Conservation (phyloP, 2,888 invertebrate genomes). For the Hirtodrosophila confusa region DNA sequence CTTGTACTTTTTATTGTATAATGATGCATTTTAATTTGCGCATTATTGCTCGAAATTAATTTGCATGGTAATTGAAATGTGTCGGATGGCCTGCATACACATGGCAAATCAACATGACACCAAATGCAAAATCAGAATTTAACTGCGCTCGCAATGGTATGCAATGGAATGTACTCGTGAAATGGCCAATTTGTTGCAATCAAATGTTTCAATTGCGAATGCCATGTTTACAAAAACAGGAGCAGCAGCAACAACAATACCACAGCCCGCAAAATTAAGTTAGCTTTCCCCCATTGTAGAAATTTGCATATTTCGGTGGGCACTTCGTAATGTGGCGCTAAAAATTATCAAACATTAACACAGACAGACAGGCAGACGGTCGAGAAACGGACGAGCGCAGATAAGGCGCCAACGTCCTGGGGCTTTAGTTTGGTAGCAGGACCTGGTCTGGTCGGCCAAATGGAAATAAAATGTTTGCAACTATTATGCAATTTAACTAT, state of each 20-base stretch:
- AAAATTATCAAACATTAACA: slow-evolving; percentile 67
- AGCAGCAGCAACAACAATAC: too few relatives aligned
- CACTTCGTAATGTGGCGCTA: slow-evolving; percentile 45
- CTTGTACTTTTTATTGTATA: slow-evolving; percentile 13
- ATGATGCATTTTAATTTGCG: slow-evolving; percentile 44
- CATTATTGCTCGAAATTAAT: slow-evolving; percentile 67
- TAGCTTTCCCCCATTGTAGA: slow-evolving; percentile 28
- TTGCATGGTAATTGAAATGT: slow-evolving; percentile 57
- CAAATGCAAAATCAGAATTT: slow-evolving; percentile 19
- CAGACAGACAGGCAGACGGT: slow-evolving; percentile 19
- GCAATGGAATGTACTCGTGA: slow-evolving; percentile 30
- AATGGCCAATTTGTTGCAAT: slow-evolving; percentile 51
- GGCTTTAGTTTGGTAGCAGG: slow-evolving; percentile 9
- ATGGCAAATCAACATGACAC: slow-evolving; percentile 25
- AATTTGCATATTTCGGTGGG: slow-evolving; percentile 49
- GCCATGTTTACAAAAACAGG: too few relatives aligned
- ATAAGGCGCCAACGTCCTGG: slow-evolving; percentile 35
- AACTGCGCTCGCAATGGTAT: slow-evolving; percentile 37
- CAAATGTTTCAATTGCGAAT: slow-evolving; percentile 38
- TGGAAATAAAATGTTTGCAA: slow-evolving; percentile 66
- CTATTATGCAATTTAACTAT: slow-evolving; percentile 67
- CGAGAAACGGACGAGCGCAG: slow-evolving; percentile 13
- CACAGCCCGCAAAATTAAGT: slow-evolving; percentile 40
- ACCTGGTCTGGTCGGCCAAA: slow-evolving; percentile 27
- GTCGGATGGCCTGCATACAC: slow-evolving; percentile 4